phyloP scores from a whole-genome alignment of 1,140 invertebrate genomes.

The Polyergus mexicanus region DNA sequence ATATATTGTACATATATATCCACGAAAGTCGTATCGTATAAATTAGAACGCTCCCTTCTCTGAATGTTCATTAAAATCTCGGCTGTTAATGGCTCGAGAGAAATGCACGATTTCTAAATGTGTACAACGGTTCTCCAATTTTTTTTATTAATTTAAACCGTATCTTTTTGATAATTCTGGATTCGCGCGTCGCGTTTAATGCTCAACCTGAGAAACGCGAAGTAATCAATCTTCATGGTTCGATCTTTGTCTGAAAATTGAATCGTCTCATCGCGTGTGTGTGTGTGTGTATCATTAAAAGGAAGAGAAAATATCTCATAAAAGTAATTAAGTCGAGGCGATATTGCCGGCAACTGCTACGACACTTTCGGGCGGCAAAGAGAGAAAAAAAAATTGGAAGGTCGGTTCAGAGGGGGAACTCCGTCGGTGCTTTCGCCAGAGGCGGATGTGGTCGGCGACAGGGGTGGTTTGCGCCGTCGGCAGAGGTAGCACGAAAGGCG shows the following conservation, averaged over 20 bases:
- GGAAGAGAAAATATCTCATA: slow-evolving; percentile 61
- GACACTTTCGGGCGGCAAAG: slow-evolving; percentile 8
- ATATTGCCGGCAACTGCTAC: slow-evolving; percentile 55
- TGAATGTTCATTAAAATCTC: slow-evolving; percentile 27
- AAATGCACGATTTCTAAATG: neutral
- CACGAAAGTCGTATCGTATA: slow-evolving; percentile 12
- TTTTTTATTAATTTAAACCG: neutral
- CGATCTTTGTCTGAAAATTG: neutral
- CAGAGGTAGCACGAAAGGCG: slow-evolving; percentile 65
- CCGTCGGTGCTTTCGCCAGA: slow-evolving; percentile 43
- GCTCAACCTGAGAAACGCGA: neutral
- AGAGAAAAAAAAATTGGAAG: slow-evolving; percentile 39
- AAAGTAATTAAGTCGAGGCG: slow-evolving; percentile 72
- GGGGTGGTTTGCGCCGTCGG: slow-evolving; percentile 52
- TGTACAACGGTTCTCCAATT: neutral
- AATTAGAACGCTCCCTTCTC: neutral
- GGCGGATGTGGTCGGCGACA: slow-evolving; percentile 61
- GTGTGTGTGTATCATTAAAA: neutral
- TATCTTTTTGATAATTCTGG: neutral
- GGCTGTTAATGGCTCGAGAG: neutral
- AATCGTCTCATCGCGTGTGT: neutral
- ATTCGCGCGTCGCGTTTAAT: neutral
- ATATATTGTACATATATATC: neutral
- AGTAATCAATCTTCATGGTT: slow-evolving; percentile 1
- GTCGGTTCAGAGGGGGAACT: slow-evolving; percentile 23